Evolutionary conservation across 2,113 vertebrate species (phyloP).

Genomic region (Atlantisia rogersi): DNA sequence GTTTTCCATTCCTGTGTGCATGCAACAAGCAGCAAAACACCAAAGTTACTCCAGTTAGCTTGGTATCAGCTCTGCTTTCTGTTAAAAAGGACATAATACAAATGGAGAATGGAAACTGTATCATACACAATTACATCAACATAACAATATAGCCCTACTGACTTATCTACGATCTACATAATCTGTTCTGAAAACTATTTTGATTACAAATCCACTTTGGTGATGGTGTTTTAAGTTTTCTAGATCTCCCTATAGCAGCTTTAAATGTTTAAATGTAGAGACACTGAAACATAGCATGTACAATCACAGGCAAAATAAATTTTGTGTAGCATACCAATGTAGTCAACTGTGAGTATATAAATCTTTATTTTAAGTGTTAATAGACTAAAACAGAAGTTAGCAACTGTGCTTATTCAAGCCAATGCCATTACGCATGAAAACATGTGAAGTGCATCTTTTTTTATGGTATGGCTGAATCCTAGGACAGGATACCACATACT

Average conservation of each 20-base stretch:
- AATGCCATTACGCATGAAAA: not conserved
- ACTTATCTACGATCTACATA: not conserved
- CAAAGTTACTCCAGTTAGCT: constrained; percentile 88
- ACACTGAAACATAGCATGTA: not conserved
- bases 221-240: not conserved
- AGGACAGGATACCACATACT: not conserved
- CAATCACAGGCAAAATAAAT: not conserved
- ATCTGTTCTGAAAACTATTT: not conserved
- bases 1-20: constrained; percentile 92
- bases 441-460: not conserved
- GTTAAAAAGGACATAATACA: constrained; percentile 85
- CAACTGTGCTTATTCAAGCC: not conserved
- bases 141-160: constrained; percentile 63
- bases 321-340: not conserved
- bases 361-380: not conserved
- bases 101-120: constrained; percentile 80
- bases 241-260: not conserved
- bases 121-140: constrained; percentile 75
- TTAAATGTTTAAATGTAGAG: not conserved
- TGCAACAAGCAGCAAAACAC: constrained; percentile 96
- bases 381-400: not conserved
- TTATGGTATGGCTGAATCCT: not conserved
- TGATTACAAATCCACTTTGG: not conserved
- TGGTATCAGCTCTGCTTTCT: constrained; percentile 86
- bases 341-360: not conserved